Evolutionary conservation across 2,113 vertebrate genomes (phyloP).

Genomic region (Phrynocephalus versicolor): DNA sequence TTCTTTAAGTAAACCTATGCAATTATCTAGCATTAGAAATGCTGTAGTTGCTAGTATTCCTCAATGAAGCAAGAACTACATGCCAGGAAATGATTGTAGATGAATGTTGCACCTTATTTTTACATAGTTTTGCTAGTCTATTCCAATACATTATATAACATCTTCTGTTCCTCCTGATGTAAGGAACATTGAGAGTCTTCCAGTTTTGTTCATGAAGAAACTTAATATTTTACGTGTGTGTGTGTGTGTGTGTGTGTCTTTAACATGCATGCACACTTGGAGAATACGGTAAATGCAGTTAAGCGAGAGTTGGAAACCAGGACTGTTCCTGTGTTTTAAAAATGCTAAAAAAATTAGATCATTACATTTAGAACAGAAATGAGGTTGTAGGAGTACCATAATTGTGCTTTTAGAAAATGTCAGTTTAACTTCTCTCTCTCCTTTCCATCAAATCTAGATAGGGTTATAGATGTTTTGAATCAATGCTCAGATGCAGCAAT

Average conservation of each 20-base stretch:
- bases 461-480: too few relatives aligned
- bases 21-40: too few relatives aligned
- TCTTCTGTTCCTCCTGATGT: neutral
- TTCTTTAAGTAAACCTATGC: conserved; percentile 24
- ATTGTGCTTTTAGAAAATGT: neutral
- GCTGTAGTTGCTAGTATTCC: too few relatives aligned
- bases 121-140: too few relatives aligned
- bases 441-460: neutral
- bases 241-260: too few relatives aligned
- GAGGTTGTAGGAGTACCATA: neutral
- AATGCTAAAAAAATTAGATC: neutral
- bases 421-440: neutral
- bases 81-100: too few relatives aligned
- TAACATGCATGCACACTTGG: neutral
- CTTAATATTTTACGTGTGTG: neutral
- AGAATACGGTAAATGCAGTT: neutral
- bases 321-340: neutral
- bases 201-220: neutral
- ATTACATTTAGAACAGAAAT: neutral
- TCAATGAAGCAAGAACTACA: too few relatives aligned
- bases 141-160: too few relatives aligned
- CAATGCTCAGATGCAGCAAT: neutral
- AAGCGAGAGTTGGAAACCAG: neutral
- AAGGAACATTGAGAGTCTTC: neutral
- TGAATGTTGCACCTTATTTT: too few relatives aligned